Conservation (phyloP, 1,140 invertebrate genomes). For the Saxidomus purpurata region DNA sequence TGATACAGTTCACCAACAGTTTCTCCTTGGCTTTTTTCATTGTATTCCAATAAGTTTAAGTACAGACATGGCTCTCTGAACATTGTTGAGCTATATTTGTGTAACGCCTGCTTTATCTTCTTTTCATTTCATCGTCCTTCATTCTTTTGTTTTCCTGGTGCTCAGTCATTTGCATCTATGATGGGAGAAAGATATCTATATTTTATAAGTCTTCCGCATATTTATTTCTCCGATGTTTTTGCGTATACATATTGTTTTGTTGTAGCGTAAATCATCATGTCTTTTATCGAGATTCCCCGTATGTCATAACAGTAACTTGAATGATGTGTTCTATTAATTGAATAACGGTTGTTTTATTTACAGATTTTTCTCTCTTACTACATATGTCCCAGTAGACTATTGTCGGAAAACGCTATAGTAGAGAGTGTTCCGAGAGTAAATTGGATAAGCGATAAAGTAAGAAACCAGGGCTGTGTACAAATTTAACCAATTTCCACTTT, state of each 20-base stretch:
- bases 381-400: constrained; percentile 16
- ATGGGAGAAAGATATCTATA: not conserved
- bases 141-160: no score
- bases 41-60: no score
- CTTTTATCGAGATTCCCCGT: not conserved
- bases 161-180: not conserved
- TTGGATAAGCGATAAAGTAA: not conserved
- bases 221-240: not conserved
- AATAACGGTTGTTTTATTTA: constrained; percentile 34
- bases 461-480: not conserved
- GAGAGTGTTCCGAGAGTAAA: not conserved
- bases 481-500: not conserved
- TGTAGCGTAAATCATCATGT: not conserved
- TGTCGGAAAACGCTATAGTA: not conserved
- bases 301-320: constrained; percentile 7
- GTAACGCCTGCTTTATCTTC: no score
- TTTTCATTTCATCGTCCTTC: no score
- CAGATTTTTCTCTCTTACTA: constrained; percentile 7
- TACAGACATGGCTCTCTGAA: no score
- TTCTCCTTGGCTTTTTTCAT: no score
- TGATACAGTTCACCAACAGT: no score
- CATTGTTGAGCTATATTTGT: no score
- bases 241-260: not conserved
- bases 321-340: constrained; percentile 29
- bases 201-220: not conserved